phyloP scores from a whole-genome alignment of 1,140 invertebrate genomes.

The Lordiphosa mommai region DNA sequence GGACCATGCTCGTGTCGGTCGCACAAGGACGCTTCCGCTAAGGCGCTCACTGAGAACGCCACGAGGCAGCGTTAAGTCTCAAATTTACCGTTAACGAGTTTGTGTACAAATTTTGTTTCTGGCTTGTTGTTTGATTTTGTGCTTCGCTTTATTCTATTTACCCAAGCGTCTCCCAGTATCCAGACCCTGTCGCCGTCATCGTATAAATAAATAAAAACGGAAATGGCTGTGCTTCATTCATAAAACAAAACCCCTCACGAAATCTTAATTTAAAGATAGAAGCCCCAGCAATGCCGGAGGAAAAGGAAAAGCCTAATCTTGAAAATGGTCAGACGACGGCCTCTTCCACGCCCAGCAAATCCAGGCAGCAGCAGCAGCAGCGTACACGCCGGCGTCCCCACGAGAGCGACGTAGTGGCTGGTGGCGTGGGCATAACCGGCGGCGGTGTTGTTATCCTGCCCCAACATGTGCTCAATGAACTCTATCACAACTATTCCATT shows the following conservation, averaged over 20 bases:
- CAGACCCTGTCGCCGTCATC: conserved; percentile 3
- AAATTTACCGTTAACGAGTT: conserved; percentile 65
- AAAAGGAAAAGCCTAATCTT: conserved; percentile 43
- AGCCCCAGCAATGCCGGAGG: conserved; percentile 58
- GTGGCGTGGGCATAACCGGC: conserved; percentile 52
- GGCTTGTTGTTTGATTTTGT: conserved; percentile 52
- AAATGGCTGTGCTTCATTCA: conserved; percentile 54
- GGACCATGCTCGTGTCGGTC: conserved; percentile 39
- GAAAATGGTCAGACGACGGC: conserved; percentile 58
- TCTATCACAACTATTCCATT: conserved; percentile 88
- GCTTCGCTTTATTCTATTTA: conserved; percentile 59
- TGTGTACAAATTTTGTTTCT: conserved; percentile 25
- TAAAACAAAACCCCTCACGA: conserved; percentile 34
- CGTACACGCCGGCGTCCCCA: conserved; percentile 42
- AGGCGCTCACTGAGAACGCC: conserved; percentile 10
- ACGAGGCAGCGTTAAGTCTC: conserved; percentile 51
- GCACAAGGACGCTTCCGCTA: conserved; percentile 65
- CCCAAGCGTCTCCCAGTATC: conserved; percentile 37
- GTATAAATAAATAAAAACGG: conserved; percentile 32
- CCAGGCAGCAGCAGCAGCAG: conserved; percentile 28
- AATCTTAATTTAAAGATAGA: conserved; percentile 11
- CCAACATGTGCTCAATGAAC: conserved; percentile 84
- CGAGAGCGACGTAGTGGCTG: conserved; percentile 56
- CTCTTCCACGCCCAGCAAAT: conserved; percentile 32
- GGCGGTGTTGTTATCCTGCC: conserved; percentile 77